These are phyloP conservation scores for Leptopterna dolabrata DNA, from an alignment of 2,888 invertebrate genomes.

Conservation along the genomic window DNA sequence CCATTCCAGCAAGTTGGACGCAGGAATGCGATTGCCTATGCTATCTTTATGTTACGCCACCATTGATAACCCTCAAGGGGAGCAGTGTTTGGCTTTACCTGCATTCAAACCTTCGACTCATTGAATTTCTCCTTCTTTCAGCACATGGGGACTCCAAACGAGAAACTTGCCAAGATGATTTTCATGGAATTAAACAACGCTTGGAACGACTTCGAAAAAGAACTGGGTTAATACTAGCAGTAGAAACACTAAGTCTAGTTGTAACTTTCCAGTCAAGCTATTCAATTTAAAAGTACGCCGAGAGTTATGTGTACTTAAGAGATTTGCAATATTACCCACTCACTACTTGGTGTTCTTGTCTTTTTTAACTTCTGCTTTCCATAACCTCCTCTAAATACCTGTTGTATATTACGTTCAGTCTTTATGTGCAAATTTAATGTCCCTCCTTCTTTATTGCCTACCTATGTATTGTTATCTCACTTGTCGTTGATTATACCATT, in stretches of 20 bases:
- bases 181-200: slow-evolving; percentile 99
- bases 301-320: slow-evolving; percentile 35
- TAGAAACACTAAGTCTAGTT: neutral
- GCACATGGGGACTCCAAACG: slow-evolving; percentile 93
- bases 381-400: neutral
- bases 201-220: slow-evolving; percentile 96
- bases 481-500: neutral
- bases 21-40: too few species aligned
- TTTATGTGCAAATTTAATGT: neutral
- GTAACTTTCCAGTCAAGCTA: neutral
- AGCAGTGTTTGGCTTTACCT: too few species aligned
- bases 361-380: neutral
- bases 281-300: slow-evolving; percentile 14
- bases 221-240: slow-evolving; percentile 65
- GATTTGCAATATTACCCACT: neutral
- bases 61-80: too few species aligned
- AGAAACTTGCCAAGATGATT: slow-evolving; percentile 93
- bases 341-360: neutral
- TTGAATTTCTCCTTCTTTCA: slow-evolving; percentile 70
- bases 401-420: neutral
- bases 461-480: neutral
- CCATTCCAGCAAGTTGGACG: too few species aligned
- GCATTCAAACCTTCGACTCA: too few species aligned
- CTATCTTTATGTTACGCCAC: too few species aligned
- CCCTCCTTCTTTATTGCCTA: neutral